These are phyloP conservation scores for Holothuria glaberrima DNA, from an alignment of 35 echinoderm and acorn worm genomes.

Conservation along the genomic window DNA sequence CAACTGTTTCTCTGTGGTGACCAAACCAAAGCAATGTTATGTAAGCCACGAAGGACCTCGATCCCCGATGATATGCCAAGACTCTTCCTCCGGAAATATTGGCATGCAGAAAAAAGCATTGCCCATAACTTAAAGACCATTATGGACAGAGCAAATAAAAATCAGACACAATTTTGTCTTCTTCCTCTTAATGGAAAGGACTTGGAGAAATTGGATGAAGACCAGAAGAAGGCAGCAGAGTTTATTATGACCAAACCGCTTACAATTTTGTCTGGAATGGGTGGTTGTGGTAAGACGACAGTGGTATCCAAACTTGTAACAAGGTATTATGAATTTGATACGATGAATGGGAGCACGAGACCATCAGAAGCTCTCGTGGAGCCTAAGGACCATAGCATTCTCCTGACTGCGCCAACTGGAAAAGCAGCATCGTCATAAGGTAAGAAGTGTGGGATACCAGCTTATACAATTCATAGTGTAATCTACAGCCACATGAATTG, in stretches of 20 bases:
- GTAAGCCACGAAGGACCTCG: background rate
- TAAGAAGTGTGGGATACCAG: constrained; percentile 4
- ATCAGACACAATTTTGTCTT: background rate
- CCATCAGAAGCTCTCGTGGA: too few species aligned
- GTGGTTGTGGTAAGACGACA: constrained; percentile 83
- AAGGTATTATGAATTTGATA: background rate
- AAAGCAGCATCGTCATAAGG: constrained; percentile 66
- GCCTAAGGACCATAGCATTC: background rate
- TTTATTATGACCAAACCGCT: constrained; percentile 49
- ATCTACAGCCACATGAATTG: constrained; percentile 36
- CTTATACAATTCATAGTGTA: constrained; percentile 46
- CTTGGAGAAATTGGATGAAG: constrained; percentile 41
- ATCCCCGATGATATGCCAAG: background rate
- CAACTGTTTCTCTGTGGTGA: constrained; percentile 23
- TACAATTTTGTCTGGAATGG: constrained; percentile 71
- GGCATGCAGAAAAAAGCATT: constrained; percentile 34
- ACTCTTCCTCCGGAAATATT: constrained; percentile 21
- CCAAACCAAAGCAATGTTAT: background rate
- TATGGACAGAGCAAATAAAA: background rate
- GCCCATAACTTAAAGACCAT: background rate
- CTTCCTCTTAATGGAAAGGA: background rate
- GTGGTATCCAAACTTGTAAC: constrained; percentile 52
- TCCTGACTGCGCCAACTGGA: constrained; percentile 75
- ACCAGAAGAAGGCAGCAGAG: constrained; percentile 40
- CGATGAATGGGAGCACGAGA: too few species aligned